Evolutionary conservation across 2,888 invertebrate genomes (phyloP).

Genomic region (Phengaris arion): DNA sequence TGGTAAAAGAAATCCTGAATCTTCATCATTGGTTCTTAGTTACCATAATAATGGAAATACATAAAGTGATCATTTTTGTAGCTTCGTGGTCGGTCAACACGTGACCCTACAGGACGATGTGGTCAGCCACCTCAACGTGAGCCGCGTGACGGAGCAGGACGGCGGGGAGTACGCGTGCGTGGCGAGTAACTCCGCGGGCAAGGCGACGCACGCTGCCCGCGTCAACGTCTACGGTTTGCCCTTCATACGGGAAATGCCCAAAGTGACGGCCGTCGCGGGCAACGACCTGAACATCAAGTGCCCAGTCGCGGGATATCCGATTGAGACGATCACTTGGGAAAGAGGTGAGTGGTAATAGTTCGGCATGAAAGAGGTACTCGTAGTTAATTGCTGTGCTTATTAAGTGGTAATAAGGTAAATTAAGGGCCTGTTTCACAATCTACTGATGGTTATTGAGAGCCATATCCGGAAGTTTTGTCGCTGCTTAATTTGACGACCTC

Average conservation of each 20-base stretch:
- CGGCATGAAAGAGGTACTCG: no score
- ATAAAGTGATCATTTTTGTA: conserved; percentile 46
- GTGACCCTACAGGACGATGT: conserved; percentile 95
- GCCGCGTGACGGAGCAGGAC: conserved; percentile 91
- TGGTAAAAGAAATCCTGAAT: no score
- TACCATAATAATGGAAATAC: no score
- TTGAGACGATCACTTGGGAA: conserved; percentile 93
- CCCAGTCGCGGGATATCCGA: conserved; percentile 93
- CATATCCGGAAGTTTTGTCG: no score
- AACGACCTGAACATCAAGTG: conserved; percentile 91
- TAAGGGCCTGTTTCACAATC: no score
- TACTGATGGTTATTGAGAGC: no score
- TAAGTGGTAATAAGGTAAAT: no score
- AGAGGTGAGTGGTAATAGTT: conserved; percentile 81
- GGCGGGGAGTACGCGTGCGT: conserved; percentile 93
- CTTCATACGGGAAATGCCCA: conserved; percentile 92
- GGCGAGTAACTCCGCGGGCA: conserved; percentile 90
- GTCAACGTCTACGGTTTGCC: conserved; percentile 94
- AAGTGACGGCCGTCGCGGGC: conserved; percentile 92
- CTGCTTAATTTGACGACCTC: no score
- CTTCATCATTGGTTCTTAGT: no score
- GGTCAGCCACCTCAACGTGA: conserved; percentile 94
- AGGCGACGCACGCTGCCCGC: conserved; percentile 88
- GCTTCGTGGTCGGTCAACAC: conserved; percentile 94
- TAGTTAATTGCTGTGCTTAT: no score